These are phyloP conservation scores for Drosophila anomelani DNA, from an alignment of 2,888 invertebrate species.

Conservation along the genomic window DNA sequence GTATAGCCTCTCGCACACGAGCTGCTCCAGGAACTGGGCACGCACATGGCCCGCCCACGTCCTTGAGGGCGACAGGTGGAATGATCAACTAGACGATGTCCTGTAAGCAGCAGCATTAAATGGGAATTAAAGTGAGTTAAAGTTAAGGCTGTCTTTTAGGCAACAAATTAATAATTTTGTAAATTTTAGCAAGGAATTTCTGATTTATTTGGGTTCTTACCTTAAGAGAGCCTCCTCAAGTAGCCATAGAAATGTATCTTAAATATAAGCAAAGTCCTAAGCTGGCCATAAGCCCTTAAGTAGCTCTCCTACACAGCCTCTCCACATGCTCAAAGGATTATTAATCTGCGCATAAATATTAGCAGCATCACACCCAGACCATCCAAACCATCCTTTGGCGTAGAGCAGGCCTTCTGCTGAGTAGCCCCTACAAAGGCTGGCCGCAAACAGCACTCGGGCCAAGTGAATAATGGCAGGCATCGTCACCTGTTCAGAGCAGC, in stretches of 20 bases:
- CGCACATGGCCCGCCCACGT: constrained; percentile 39
- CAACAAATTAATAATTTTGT: background rate
- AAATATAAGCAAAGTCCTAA: background rate
- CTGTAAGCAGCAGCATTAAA: constrained; percentile 9
- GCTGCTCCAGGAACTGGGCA: constrained; percentile 29
- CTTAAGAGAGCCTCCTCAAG: background rate
- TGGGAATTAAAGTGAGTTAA: background rate
- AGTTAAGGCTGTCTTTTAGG: background rate
- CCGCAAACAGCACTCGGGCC: constrained; percentile 52
- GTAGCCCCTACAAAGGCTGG: constrained; percentile 51
- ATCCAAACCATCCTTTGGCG: too few species aligned
- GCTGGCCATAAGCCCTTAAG: background rate
- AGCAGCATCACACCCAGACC: constrained; percentile 9
- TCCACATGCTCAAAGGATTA: constrained; percentile 8
- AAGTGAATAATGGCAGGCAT: constrained; percentile 76
- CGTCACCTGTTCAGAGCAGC: constrained; percentile 61
- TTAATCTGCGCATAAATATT: constrained; percentile 30
- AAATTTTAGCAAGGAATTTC: background rate
- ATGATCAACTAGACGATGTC: constrained; percentile 37
- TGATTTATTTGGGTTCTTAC: background rate
- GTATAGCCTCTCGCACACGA: constrained; percentile 63
- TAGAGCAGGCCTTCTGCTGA: constrained; percentile 53
- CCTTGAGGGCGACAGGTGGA: constrained; percentile 32
- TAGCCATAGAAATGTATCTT: background rate
- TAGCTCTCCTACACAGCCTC: background rate